phyloP scores from a whole-genome alignment of 2,113 vertebrate genomes.

The Ascaphus truei region DNA sequence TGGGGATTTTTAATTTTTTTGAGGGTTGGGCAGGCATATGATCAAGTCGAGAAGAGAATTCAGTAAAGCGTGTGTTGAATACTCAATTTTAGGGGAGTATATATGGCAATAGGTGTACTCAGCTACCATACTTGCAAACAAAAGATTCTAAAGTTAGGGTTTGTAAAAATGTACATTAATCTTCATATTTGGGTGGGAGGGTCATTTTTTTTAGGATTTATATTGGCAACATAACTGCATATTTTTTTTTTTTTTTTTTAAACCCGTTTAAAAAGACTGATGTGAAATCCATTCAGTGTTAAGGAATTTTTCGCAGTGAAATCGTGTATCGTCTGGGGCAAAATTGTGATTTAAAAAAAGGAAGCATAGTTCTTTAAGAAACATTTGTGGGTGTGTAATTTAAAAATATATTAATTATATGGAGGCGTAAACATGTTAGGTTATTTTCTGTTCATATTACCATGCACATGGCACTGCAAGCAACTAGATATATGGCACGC shows the following conservation, averaged over 20 bases:
- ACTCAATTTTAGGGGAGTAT: constrained; percentile 62
- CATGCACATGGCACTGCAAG: neutral
- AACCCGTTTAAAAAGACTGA: neutral
- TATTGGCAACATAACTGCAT: neutral
- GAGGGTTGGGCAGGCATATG: constrained; percentile 40
- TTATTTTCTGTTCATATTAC: neutral
- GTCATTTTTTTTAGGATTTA: constrained; percentile 17
- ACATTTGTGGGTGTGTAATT: no score
- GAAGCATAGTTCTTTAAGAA: no score
- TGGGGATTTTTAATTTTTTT: constrained; percentile 60
- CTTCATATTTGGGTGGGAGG: neutral
- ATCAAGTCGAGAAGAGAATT: constrained; percentile 50
- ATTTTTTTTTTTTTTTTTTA: constrained; percentile 3
- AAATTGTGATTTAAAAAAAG: no score
- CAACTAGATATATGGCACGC: neutral
- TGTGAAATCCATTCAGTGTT: neutral
- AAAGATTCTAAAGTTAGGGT: neutral
- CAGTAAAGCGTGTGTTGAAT: constrained; percentile 43
- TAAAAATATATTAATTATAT: no score
- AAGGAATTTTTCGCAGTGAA: neutral
- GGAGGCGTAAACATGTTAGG: neutral
- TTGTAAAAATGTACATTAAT: neutral
- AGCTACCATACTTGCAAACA: constrained; percentile 48
- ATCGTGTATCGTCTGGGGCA: neutral
- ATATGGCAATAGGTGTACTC: constrained; percentile 48